Evolutionary conservation across 2,113 vertebrate genomes (phyloP).

Genomic region (Conger conger): DNA sequence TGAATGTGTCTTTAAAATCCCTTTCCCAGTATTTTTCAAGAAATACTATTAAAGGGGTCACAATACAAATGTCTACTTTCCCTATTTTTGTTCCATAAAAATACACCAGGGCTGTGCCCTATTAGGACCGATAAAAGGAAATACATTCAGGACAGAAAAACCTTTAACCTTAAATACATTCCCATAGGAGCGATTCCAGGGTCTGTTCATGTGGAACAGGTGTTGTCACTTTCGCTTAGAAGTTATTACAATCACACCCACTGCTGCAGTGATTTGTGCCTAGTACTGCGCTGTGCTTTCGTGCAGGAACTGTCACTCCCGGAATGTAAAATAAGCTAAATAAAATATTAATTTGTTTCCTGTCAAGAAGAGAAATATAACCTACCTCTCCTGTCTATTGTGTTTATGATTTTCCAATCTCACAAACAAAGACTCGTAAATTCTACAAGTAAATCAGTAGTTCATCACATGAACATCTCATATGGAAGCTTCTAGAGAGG

Average conservation of each 20-base stretch:
- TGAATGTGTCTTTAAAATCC: too few species aligned
- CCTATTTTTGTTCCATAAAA: background rate
- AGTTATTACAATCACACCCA: background rate
- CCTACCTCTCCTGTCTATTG: background rate
- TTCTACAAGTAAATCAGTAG: background rate
- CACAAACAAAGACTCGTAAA: background rate
- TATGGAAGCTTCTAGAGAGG: background rate
- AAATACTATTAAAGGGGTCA: too few species aligned
- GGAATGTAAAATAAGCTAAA: background rate
- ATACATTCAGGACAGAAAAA: too few species aligned
- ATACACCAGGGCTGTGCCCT: background rate
- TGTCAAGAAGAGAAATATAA: background rate
- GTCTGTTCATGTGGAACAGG: background rate
- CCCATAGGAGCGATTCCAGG: background rate
- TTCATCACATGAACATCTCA: background rate
- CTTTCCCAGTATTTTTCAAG: too few species aligned
- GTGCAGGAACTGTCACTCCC: background rate
- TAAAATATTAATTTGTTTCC: slow-evolving; percentile 3
- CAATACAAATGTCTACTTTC: too few species aligned
- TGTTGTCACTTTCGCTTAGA: background rate
- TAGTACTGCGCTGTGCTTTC: background rate
- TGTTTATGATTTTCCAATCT: background rate
- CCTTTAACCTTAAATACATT: background rate
- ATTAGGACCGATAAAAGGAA: background rate
- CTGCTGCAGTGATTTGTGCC: background rate